Conservation (phyloP, 2,888 invertebrate species). For the Cotesia congregata region DNA sequence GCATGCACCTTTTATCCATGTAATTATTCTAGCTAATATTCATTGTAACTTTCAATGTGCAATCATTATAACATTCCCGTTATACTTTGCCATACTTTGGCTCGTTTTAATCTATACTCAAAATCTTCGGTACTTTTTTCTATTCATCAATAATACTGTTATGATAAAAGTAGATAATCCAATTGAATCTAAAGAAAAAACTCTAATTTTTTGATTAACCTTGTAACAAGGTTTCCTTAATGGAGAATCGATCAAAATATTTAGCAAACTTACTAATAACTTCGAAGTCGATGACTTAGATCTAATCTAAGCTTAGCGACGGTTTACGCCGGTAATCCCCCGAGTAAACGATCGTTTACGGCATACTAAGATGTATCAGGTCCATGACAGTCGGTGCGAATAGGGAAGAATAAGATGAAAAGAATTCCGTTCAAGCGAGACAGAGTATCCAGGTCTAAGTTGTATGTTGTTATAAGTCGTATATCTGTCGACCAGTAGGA, state of each 20-base stretch:
- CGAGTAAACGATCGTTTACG: constrained; percentile 53
- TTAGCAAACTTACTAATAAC: background rate
- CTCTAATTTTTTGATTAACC: no score
- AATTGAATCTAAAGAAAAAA: no score
- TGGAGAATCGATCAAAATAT: background rate
- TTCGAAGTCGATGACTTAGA: constrained; percentile 6
- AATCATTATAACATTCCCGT: no score
- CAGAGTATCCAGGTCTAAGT: background rate
- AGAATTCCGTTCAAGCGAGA: constrained; percentile 12
- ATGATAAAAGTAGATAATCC: no score
- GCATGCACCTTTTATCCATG: no score
- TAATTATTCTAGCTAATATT: no score
- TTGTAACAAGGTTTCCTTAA: background rate
- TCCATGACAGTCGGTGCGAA: constrained; percentile 30
- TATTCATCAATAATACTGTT: no score
- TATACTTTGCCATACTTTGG: no score
- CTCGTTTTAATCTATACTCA: no score
- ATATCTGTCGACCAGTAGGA: constrained; percentile 58
- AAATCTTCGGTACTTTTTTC: no score
- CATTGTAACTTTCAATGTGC: no score
- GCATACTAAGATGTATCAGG: constrained; percentile 19
- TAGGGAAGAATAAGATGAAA: constrained; percentile 31
- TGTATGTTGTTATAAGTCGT: constrained; percentile 51
- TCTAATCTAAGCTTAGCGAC: constrained; percentile 28
- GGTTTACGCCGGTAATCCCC: constrained; percentile 51